phyloP scores from a whole-genome alignment of 2,113 vertebrate species.

The Podarcis muralis region DNA sequence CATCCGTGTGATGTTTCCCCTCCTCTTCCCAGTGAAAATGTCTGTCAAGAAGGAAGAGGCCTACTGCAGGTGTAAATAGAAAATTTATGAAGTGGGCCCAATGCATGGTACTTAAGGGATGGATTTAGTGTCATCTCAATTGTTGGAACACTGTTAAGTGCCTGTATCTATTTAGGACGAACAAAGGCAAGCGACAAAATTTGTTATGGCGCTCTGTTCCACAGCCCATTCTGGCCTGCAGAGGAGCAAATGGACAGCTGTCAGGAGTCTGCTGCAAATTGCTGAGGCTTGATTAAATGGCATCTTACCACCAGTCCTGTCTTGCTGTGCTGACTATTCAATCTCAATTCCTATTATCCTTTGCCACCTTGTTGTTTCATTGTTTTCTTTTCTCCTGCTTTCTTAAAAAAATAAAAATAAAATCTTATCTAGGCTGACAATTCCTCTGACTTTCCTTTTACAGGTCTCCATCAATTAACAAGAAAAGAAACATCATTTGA shows the following conservation, averaged over 20 bases:
- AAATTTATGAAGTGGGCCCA: neutral
- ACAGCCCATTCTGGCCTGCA: conserved; percentile 7
- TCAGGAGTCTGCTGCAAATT: neutral
- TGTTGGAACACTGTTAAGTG: conserved; percentile 1
- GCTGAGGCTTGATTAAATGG: conserved; percentile 11
- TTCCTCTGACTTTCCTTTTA: too few relatives aligned
- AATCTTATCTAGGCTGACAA: neutral
- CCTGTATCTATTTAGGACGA: conserved; percentile 6
- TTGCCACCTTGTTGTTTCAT: conserved; percentile 3
- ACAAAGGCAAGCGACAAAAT: neutral
- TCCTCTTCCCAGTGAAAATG: neutral
- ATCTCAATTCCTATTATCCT: neutral
- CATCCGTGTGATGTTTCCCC: neutral
- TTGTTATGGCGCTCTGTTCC: conserved; percentile 14
- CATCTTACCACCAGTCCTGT: neutral
- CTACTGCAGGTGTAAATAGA: conserved; percentile 9
- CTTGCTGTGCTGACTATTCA: neutral
- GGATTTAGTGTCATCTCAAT: conserved; percentile 4
- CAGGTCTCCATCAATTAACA: too few relatives aligned
- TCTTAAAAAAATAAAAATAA: neutral
- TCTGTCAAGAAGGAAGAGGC: neutral
- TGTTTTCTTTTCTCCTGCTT: neutral
- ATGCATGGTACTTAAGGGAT: conserved; percentile 1
- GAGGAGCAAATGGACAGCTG: conserved; percentile 12
- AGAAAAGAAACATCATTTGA: too few relatives aligned